Conservation (phyloP, 2,888 invertebrate species). For the Cataglyphis cursor region DNA sequence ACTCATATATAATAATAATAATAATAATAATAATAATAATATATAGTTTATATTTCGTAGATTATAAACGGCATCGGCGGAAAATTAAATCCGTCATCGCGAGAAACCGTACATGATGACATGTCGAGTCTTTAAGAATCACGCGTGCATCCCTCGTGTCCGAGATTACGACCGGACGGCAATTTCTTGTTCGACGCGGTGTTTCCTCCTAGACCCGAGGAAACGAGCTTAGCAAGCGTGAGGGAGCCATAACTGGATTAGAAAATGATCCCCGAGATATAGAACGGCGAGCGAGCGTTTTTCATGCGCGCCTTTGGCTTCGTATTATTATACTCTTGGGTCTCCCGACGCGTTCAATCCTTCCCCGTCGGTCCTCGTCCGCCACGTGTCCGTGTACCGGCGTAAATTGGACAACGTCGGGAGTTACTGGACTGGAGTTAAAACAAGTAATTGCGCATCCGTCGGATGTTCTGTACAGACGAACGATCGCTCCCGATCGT, state of each 20-base stretch:
- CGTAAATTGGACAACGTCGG: conserved; percentile 49
- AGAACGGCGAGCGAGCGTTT: not conserved
- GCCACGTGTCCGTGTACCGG: conserved; percentile 31
- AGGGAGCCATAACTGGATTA: conserved; percentile 31
- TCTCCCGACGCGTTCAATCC: conserved; percentile 22
- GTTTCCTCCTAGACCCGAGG: not conserved
- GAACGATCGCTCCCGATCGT: conserved; percentile 38
- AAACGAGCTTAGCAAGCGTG: not conserved
- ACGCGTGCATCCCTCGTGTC: not conserved
- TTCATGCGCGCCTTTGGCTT: not conserved
- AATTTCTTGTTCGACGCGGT: conserved; percentile 24
- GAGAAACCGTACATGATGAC: not conserved
- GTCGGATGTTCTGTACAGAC: conserved; percentile 45
- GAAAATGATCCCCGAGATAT: conserved; percentile 40
- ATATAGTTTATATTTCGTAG: conserved; percentile 5
- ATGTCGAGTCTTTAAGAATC: conserved; percentile 11
- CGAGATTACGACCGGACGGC: conserved; percentile 41
- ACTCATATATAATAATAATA: not conserved
- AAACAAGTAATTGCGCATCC: conserved; percentile 61
- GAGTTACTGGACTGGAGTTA: conserved; percentile 40
- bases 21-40: not conserved
- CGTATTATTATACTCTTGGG: conserved; percentile 4
- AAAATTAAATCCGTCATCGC: conserved; percentile 1
- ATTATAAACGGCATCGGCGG: not conserved
- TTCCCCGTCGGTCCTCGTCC: conserved; percentile 20